phyloP scores from a whole-genome alignment of 2,797 vertebrate species.

The Labeo calbasu region DNA sequence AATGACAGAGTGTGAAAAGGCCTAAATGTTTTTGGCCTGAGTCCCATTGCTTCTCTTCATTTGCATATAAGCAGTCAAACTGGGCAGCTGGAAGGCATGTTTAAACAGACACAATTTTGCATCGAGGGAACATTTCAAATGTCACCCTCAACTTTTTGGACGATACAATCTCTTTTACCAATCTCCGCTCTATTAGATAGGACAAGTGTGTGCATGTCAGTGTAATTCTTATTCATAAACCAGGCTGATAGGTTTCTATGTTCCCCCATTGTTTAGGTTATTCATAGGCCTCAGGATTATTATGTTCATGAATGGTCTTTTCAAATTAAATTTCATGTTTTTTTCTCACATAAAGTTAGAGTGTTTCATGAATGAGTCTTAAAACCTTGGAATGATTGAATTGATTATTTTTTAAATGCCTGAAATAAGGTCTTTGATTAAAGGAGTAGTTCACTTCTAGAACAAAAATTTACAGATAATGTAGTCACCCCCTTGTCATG shows the following conservation, averaged over 20 bases:
- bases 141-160: background rate
- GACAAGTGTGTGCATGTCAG: background rate
- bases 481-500: no score
- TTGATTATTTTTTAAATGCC: no score
- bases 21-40: slow-evolving; percentile 43
- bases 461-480: no score
- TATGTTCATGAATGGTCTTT: background rate
- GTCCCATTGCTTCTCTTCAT: slow-evolving; percentile 24
- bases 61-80: background rate
- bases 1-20: slow-evolving; percentile 45
- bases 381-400: background rate
- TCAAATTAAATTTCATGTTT: background rate
- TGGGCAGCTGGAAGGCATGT: background rate
- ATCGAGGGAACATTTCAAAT: background rate
- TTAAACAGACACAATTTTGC: background rate
- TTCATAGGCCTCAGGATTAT: background rate
- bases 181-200: background rate
- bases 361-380: background rate
- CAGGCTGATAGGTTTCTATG: slow-evolving; percentile 1
- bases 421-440: no score
- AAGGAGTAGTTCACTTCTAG: no score
- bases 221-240: background rate
- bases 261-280: background rate
- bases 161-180: background rate
- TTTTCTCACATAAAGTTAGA: background rate